These are phyloP conservation scores for Lepus oiostolus DNA, from an alignment of 2,797 vertebrate species.

Conservation along the genomic window DNA sequence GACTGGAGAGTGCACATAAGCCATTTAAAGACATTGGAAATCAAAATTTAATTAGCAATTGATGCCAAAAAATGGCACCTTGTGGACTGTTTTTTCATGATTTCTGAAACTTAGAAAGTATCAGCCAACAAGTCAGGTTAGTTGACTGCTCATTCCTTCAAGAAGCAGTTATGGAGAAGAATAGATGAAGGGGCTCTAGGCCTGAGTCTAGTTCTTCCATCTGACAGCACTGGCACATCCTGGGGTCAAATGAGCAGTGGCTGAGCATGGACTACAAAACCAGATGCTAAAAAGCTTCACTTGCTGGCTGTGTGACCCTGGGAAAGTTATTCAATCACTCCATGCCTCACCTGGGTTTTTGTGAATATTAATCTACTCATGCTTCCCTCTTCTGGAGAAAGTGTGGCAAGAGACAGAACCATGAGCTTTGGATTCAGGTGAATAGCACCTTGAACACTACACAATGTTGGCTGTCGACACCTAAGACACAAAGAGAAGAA, in stretches of 20 bases:
- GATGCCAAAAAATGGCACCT: background rate
- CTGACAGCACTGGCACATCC: background rate
- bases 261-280: background rate
- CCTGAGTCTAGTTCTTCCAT: background rate
- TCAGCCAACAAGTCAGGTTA: background rate
- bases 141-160: background rate
- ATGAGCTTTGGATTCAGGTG: background rate
- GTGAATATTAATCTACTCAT: background rate
- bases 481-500: background rate
- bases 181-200: background rate
- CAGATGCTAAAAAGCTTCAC: background rate
- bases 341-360: background rate
- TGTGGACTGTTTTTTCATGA: background rate
- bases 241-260: fast-evolving
- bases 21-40: background rate
- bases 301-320: background rate
- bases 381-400: background rate
- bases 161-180: background rate
- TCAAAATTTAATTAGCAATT: background rate
- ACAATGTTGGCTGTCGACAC: background rate
- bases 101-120: background rate
- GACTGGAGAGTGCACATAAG: background rate
- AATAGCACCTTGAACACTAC: background rate
- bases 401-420: background rate
- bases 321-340: background rate